phyloP scores from a whole-genome alignment of 2,113 vertebrate species.

The Grantiella picta region DNA sequence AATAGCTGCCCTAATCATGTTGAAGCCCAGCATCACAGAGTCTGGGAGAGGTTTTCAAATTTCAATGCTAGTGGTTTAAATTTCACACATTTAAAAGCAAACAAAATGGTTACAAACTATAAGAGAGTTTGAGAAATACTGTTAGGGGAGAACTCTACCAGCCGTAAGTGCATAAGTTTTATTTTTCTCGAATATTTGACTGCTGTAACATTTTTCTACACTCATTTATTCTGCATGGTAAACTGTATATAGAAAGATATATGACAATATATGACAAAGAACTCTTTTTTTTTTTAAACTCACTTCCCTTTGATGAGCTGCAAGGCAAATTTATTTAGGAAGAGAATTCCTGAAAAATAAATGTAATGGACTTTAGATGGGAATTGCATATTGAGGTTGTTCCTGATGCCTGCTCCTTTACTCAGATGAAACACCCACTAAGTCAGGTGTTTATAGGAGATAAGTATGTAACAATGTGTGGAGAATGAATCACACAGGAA shows the following conservation, averaged over 20 bases:
- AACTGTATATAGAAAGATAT: background rate
- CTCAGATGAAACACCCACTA: background rate
- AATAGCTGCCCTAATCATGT: background rate
- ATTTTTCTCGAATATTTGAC: background rate
- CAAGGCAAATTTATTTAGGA: background rate
- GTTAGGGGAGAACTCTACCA: background rate
- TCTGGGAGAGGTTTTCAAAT: background rate
- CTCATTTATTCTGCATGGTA: background rate
- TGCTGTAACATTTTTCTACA: background rate
- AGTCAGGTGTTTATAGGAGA: background rate
- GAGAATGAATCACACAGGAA: background rate
- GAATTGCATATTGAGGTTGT: background rate
- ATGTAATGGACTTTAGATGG: background rate
- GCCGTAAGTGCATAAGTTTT: background rate
- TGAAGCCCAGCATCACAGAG: background rate
- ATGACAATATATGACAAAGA: background rate
- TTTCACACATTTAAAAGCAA: background rate
- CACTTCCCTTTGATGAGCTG: background rate
- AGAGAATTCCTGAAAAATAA: background rate
- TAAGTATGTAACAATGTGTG: background rate
- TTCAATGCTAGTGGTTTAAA: background rate
- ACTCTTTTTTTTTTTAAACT: background rate
- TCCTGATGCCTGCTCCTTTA: background rate
- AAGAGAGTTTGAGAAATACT: background rate
- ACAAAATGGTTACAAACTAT: background rate